A percentile compares a stretch with the other conserved stretches of the same genome.
Conservation (phyloP, 2,888 invertebrate genomes). For the Nephrotoma appendiculata region DNA sequence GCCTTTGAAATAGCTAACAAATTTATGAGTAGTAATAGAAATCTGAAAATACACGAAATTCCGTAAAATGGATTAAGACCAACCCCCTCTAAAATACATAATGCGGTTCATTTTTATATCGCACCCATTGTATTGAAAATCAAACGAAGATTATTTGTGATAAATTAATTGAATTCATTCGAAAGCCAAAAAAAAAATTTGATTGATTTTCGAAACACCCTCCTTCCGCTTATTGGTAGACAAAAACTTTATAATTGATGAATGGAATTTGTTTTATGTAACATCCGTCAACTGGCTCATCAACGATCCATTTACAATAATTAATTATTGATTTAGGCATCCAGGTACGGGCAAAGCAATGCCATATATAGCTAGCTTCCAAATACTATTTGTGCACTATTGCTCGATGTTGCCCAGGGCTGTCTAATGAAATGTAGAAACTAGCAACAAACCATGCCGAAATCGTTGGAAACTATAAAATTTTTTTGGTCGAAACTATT, state of each 20-base stretch:
- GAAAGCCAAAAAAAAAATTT: neutral
- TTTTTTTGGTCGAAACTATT: neutral
- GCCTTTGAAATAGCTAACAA: too few relatives aligned
- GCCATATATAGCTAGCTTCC: neutral
- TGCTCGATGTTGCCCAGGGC: neutral
- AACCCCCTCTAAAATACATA: neutral
- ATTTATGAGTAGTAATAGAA: too few relatives aligned
- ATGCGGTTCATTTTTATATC: neutral
- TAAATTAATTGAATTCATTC: neutral
- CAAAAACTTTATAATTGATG: neutral
- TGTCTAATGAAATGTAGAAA: neutral
- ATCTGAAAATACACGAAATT: too few relatives aligned
- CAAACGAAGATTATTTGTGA: neutral
- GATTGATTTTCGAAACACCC: neutral
- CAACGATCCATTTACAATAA: neutral
- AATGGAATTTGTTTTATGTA: neutral
- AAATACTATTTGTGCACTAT: neutral
- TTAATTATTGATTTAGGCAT: neutral
- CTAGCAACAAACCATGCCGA: neutral
- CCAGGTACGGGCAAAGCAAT: neutral
- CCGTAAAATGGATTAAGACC: neutral
- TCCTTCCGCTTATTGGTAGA: neutral
- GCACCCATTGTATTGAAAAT: neutral
- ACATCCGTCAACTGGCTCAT: neutral
- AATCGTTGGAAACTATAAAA: neutral